These are phyloP conservation scores for Frieseomelitta varia DNA, from an alignment of 1,140 invertebrate species.

Conservation along the genomic window DNA sequence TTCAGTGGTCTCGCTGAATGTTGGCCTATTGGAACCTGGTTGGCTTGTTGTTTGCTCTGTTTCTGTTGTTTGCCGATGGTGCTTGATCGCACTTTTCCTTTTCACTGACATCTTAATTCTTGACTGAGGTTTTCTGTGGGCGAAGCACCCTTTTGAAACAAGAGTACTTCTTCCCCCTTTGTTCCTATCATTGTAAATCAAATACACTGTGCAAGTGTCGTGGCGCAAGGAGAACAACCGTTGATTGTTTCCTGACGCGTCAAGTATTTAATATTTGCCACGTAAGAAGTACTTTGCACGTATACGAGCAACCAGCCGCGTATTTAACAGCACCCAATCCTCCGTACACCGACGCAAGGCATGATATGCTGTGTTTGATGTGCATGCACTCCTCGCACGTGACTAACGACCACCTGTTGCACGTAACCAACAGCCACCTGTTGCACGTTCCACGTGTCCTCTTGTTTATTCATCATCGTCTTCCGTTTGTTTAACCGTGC, in stretches of 20 bases:
- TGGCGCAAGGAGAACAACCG: not conserved
- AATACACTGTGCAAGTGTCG: not conserved
- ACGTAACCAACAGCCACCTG: constrained; percentile 8
- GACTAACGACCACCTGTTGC: constrained; percentile 14
- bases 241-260: not conserved
- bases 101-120: not conserved
- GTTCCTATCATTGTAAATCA: not conserved
- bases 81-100: not conserved
- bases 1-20: not conserved
- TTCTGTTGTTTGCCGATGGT: not conserved
- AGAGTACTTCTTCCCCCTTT: constrained; percentile 22
- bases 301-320: not conserved
- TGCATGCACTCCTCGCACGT: constrained; percentile 28
- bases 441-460: not conserved
- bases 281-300: constrained; percentile 16
- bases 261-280: not conserved
- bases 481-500: constrained; percentile 25
- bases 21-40: not conserved
- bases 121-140: not conserved
- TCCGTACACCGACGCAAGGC: not conserved
- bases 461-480: not conserved
- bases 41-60: constrained; percentile 4
- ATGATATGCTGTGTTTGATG: constrained; percentile 26
- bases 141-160: not conserved
- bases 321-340: constrained; percentile 12